A percentile compares a stretch with the other conserved stretches of the same genome.
phyloP scores from a whole-genome alignment of 2,888 invertebrate species.

The Caenorhabditis parvicauda region DNA sequence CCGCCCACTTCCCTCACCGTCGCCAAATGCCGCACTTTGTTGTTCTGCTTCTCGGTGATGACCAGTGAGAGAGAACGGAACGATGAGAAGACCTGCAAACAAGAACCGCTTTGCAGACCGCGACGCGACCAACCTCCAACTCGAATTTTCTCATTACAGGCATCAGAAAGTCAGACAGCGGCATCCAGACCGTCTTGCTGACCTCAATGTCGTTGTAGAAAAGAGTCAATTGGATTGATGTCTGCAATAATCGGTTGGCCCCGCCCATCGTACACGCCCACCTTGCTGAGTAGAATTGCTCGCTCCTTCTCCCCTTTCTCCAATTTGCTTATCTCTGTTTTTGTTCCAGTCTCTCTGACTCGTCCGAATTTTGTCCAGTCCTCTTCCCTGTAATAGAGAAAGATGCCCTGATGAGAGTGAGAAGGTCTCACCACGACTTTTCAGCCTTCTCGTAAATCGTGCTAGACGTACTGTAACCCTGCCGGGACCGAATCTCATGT shows the following conservation, averaged over 20 bases:
- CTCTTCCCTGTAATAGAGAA: conserved; percentile 8
- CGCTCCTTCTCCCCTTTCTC: conserved; percentile 13
- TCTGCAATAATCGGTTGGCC: not conserved
- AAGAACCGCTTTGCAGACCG: too few species aligned
- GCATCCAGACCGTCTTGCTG: conserved; percentile 13
- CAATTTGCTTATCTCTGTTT: conserved; percentile 12
- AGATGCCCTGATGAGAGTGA: not conserved
- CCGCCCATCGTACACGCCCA: not conserved
- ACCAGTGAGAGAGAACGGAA: conserved; percentile 5
- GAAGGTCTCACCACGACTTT: not conserved
- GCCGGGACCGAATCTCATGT: conserved; percentile 9
- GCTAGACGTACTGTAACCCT: conserved; percentile 19
- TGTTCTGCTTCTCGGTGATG: conserved; percentile 9
- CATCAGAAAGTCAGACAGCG: conserved; percentile 11
- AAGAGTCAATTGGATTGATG: conserved; percentile 12
- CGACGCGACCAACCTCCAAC: conserved; percentile 15
- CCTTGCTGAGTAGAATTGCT: not conserved
- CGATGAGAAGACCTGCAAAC: too few species aligned
- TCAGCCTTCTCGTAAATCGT: not conserved
- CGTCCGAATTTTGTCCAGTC: conserved; percentile 12
- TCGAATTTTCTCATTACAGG: conserved; percentile 12
- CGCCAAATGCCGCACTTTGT: too few species aligned
- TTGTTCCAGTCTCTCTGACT: conserved; percentile 1
- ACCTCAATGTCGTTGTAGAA: conserved; percentile 25
- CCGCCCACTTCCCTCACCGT: conserved; percentile 12